Conservation (phyloP, 2,797 vertebrate genomes). For the Phalanger gymnotis region DNA sequence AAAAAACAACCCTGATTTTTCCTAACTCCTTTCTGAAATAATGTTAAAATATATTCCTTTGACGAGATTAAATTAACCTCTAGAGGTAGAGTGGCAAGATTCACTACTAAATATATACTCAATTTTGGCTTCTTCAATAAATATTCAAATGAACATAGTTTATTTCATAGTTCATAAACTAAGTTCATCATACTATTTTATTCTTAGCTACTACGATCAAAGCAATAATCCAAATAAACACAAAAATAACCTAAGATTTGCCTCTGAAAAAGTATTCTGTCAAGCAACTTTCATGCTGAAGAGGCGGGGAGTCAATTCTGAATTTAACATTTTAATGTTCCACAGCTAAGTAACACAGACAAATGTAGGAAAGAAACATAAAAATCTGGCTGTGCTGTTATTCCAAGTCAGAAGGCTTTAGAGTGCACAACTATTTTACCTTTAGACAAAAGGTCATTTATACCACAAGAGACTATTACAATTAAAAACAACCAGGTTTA, state of each 20-base stretch:
- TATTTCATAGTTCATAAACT: too few relatives aligned
- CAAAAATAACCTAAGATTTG: background rate
- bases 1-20: conserved; percentile 24
- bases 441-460: background rate
- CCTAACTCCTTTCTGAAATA: conserved; percentile 11
- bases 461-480: background rate
- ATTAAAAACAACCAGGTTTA: conserved; percentile 1
- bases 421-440: background rate
- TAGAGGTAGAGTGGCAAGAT: conserved; percentile 31
- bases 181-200: background rate
- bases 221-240: conserved; percentile 24
- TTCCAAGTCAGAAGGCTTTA: background rate
- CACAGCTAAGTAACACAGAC: background rate
- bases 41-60: conserved; percentile 3
- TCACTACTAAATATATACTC: conserved; percentile 3
- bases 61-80: conserved; percentile 18
- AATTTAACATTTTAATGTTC: background rate
- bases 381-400: background rate
- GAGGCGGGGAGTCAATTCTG: background rate
- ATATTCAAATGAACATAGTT: conserved; percentile 8
- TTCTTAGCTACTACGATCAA: conserved; percentile 34
- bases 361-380: background rate
- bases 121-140: conserved; percentile 37
- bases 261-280: conserved; percentile 3
- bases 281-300: background rate